A percentile compares a stretch with the other conserved stretches of the same genome.
These are phyloP conservation scores for Eulithis prunata DNA, from an alignment of 2,888 invertebrate species.

Conservation along the genomic window DNA sequence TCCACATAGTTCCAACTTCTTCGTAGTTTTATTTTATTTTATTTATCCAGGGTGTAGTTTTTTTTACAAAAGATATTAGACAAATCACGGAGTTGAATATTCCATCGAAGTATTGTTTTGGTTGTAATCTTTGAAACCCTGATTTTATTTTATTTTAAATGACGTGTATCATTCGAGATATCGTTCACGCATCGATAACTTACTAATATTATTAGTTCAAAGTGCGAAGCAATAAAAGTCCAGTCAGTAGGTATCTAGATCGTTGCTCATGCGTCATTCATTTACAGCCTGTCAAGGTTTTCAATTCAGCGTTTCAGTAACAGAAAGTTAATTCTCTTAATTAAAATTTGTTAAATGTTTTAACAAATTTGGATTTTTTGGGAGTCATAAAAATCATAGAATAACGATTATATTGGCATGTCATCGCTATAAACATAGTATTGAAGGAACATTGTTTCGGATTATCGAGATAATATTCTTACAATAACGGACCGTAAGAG, in stretches of 20 bases:
- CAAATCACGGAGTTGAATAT: too few relatives aligned
- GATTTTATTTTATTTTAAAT: not conserved
- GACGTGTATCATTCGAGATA: conserved; percentile 1
- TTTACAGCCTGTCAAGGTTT: conserved; percentile 33
- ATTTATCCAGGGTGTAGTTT: too few relatives aligned
- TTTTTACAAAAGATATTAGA: too few relatives aligned
- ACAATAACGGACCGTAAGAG: too few relatives aligned
- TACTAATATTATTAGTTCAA: conserved; percentile 24
- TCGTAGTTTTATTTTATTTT: not conserved
- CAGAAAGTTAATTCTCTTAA: not conserved
- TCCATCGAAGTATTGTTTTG: too few relatives aligned
- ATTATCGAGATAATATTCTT: too few relatives aligned
- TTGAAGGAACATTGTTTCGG: too few relatives aligned
- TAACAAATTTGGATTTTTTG: too few relatives aligned
- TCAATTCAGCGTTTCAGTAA: conserved; percentile 26
- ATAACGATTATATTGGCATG: too few relatives aligned
- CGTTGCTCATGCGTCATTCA: conserved; percentile 30
- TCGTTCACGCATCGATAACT: conserved; percentile 8
- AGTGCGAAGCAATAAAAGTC: conserved; percentile 28
- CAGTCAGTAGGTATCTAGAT: conserved; percentile 14
- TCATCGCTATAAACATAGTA: too few relatives aligned
- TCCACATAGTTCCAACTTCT: not conserved
- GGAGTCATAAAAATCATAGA: too few relatives aligned
- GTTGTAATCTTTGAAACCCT: not conserved
- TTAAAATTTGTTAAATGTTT: too few relatives aligned